Evolutionary conservation across 2,113 vertebrate genomes (phyloP), one percentile per base, ranked within the genome.

Genomic region (Todiramphus chloris): DNA sequence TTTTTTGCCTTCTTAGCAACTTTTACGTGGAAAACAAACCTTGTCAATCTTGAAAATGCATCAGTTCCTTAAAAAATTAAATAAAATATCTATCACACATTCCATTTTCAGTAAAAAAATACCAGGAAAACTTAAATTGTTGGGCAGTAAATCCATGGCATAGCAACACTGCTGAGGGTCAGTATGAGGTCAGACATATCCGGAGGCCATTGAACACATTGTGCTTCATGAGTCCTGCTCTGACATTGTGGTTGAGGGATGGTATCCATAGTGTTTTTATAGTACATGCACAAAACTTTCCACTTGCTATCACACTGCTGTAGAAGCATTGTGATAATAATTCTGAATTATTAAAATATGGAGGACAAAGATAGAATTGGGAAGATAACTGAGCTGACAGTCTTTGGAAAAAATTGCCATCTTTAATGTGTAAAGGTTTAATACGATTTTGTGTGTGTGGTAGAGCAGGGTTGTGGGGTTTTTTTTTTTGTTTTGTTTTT

Each of bases 161-260:
- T 58, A 80, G 58, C 55, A 78, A 4, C 28, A 11, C 7, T 85
- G 58, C 66, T 14, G 5, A 55, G 92, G 74, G 94, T 95, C 77
- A 62, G 17, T 50, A 16, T 68, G 66, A 73, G 93, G 89, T 95
- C 90, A 96, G 92, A 92, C 86, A 1, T 89, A 62, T 46, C 93
- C 6, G 2, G 60, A 84, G 94, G 95, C 92, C 76, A 44, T 3
- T 3, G 11, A 64, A 53, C 1, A 14, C 77, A n/a, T 78, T 94
- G 79, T 87, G 41, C 51, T 93, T 92, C 50, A 14, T 10, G 13
- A 83, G 37, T 59, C 55, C 33, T 1, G 0, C 59, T 77, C 85
- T 90, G 90, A 41, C 51, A 74, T 43, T 92, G 91, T 80, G 55
- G 75, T 89, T 92, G 58, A 84, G 55, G 41, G 83, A 53, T 24